phyloP scores from a whole-genome alignment of 2,797 vertebrate species.

The Takifugu rubripes region DNA sequence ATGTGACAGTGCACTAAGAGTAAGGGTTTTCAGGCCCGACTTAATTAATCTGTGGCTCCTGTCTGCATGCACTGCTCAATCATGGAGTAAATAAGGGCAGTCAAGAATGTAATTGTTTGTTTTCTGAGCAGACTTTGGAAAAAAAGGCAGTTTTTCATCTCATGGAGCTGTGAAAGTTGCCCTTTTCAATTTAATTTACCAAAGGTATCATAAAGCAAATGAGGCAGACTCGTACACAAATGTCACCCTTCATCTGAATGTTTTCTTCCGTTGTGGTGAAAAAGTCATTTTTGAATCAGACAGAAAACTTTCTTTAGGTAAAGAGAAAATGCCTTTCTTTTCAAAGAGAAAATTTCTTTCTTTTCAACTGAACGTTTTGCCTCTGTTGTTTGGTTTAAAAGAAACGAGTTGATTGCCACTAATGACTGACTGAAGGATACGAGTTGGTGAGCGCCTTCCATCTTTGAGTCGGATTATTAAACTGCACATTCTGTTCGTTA shows the following conservation, averaged over 20 bases:
- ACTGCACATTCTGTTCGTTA: no score
- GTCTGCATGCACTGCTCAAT: constrained; percentile 86
- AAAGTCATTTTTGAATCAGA: no score
- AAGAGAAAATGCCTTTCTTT: neutral
- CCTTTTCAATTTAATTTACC: constrained; percentile 59
- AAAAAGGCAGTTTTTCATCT: constrained; percentile 60
- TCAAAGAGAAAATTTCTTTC: neutral
- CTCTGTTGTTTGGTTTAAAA: no score
- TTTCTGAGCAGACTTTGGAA: constrained; percentile 80
- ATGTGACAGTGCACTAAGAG: constrained; percentile 82
- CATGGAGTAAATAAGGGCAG: constrained; percentile 89
- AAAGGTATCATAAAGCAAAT: constrained; percentile 57
- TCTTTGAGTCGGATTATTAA: no score
- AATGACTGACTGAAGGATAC: no score
- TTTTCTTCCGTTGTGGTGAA: constrained; percentile 3
- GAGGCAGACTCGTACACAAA: constrained; percentile 46
- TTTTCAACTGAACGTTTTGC: neutral
- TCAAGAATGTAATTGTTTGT: constrained; percentile 92
- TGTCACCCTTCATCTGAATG: constrained; percentile 32
- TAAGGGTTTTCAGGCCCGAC: constrained; percentile 82
- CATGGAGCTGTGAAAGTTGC: constrained; percentile 71
- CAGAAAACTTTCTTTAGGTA: no score
- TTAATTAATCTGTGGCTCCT: constrained; percentile 90
- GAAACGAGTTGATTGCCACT: no score
- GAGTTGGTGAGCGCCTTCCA: no score